Conservation (phyloP, 2,113 vertebrate species). For the Anarhynchus alexandrinus region DNA sequence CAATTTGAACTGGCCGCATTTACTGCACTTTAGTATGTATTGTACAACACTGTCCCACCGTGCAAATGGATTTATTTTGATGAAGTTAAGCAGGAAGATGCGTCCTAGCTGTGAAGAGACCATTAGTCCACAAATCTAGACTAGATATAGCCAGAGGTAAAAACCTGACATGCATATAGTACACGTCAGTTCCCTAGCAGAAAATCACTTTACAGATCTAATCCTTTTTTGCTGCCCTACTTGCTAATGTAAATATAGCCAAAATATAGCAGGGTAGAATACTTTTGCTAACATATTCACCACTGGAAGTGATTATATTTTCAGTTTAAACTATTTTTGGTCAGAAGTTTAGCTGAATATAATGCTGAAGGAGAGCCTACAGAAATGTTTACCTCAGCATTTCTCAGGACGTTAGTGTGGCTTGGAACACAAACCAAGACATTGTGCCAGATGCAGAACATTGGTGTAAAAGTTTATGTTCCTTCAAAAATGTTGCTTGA, state of each 20-base stretch:
- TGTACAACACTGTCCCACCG: not conserved
- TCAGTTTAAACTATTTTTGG: not conserved
- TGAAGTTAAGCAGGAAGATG: not conserved
- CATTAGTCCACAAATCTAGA: not conserved
- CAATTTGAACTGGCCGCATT: not conserved
- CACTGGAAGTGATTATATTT: not conserved
- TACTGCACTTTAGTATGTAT: not conserved
- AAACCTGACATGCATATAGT: fast-evolving
- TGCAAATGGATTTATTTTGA: not conserved
- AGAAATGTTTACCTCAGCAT: not conserved
- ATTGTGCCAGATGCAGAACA: not conserved
- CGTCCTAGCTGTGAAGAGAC: not conserved
- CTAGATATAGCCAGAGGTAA: not conserved
- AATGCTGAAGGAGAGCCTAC: not conserved
- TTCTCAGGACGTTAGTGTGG: not conserved
- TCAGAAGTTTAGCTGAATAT: not conserved
- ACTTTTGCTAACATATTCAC: not conserved
- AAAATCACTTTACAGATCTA: not conserved
- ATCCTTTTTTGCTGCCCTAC: not conserved
- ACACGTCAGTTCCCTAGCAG: not conserved
- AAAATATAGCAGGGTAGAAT: not conserved
- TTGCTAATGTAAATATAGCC: not conserved
- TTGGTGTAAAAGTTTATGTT: no score
- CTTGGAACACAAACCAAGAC: not conserved
- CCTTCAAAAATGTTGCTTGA: no score